These are phyloP conservation scores for Monopterus albus DNA, from an alignment of 2,113 vertebrate genomes.

Conservation along the genomic window DNA sequence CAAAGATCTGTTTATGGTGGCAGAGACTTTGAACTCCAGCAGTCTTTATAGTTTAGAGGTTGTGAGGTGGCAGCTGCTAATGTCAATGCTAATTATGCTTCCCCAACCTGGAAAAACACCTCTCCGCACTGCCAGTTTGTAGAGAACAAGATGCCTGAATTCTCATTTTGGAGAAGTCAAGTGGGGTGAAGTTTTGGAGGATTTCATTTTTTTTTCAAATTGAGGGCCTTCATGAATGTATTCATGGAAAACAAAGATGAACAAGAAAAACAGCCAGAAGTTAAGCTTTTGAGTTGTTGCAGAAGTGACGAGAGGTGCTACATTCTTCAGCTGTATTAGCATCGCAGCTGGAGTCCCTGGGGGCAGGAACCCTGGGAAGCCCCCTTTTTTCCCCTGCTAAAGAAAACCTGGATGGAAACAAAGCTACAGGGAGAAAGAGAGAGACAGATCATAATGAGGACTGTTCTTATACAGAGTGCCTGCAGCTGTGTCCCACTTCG, in stretches of 20 bases:
- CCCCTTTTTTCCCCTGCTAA: constrained; percentile 19
- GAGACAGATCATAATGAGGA: constrained; percentile 36
- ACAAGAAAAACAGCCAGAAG: constrained; percentile 35
- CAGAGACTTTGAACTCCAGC: constrained; percentile 75
- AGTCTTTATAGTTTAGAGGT: constrained; percentile 77
- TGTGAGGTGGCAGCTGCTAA: constrained; percentile 75
- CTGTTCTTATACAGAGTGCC: constrained; percentile 6
- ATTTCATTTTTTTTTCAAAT: constrained; percentile 1
- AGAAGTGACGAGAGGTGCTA: constrained; percentile 47
- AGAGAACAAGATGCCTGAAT: constrained; percentile 47
- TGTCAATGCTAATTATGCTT: constrained; percentile 79
- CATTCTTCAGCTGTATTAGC: constrained; percentile 31
- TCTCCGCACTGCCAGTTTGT: constrained; percentile 33
- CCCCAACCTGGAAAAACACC: constrained; percentile 59
- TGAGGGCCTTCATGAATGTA: constrained; percentile 55
- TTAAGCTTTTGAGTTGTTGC: constrained; percentile 36
- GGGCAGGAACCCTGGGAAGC: constrained; percentile 45
- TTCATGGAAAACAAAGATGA: constrained; percentile 60
- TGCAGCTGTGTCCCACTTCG: constrained; percentile 46
- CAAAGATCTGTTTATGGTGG: constrained; percentile 73
- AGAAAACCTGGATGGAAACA: constrained; percentile 35
- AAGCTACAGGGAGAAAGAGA: constrained; percentile 32
- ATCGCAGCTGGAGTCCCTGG: constrained; percentile 34
- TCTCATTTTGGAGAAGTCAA: constrained; percentile 34
- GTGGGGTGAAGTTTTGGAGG: constrained; percentile 22